Conservation (phyloP, 1,140 invertebrate genomes). For the Cydia splendana region DNA sequence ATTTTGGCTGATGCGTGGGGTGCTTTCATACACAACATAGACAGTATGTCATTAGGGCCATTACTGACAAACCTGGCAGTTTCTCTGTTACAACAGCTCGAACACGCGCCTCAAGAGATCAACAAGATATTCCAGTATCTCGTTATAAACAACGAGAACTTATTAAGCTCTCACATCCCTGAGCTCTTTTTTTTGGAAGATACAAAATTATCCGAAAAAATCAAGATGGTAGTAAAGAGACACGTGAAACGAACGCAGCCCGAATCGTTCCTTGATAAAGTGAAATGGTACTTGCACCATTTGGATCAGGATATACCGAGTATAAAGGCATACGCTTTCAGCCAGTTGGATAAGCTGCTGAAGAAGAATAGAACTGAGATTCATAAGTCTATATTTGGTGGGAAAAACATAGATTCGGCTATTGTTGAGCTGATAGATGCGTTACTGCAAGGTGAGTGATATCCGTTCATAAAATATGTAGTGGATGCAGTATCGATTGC, state of each 20-base stretch:
- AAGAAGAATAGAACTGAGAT: constrained; percentile 83
- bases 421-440: constrained; percentile 87
- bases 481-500: too few relatives aligned
- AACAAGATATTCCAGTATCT: constrained; percentile 90
- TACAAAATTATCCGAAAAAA: constrained; percentile 83
- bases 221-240: constrained; percentile 83
- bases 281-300: constrained; percentile 85
- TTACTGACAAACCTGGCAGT: constrained; percentile 91
- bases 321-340: constrained; percentile 83
- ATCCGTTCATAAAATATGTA: constrained; percentile 12
- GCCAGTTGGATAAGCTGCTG: constrained; percentile 86
- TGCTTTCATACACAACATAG: constrained; percentile 89
- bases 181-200: constrained; percentile 93
- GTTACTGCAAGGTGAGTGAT: constrained; percentile 80
- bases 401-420: constrained; percentile 85
- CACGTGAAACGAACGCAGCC: constrained; percentile 80
- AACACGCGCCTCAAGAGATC: constrained; percentile 84
- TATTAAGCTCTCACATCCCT: constrained; percentile 84
- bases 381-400: constrained; percentile 86
- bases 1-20: constrained; percentile 90
- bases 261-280: constrained; percentile 81
- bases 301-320: constrained; percentile 89
- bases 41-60: constrained; percentile 86
- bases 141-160: constrained; percentile 86
- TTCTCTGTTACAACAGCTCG: constrained; percentile 87